Base-by-base conservation (phyloP, 2,797 vertebrate species). In the Enoplosus armatus region DNA sequence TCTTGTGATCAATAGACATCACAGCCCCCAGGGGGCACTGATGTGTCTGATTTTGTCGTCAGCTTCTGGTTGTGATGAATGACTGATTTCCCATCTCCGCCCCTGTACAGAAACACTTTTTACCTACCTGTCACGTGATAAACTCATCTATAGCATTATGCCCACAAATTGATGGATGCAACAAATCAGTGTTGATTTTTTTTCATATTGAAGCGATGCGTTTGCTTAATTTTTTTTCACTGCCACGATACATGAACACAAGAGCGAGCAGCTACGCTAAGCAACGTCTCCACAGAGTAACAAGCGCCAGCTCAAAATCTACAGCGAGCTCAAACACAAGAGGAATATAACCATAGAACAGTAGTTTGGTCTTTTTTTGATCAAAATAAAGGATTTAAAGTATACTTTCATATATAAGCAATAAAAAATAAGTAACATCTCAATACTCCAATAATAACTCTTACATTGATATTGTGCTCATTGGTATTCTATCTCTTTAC, bases 391-490 rank as follows among this genome's bases (percentile, higher is more conserved):
- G 62, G 60, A 86, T 88, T 81, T 83, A 83, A 88, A 84, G 79
- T 84, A 90, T 78, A 92, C 77, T 92, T 87, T 91, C 67, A 87
- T 89, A 88, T 87, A 90, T 83, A 89, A 87, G 83, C 86, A 89
- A 91, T 92, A 93, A 89, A 94, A 95, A 95, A 94, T 92, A 93
- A 91, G 73, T 86, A 91, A 90, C 85, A 93, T 93, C 90, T 93
- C 89, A 90, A 92, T 89, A 93, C 90, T 93, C 70, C 85, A 61
- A 70, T 89, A 88, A 79, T 90, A 82, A 89, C 83, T 88, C 85
- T 89, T 43, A 94, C 89, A 92, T 86, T 91, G 72, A 90, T 84
- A 85, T 95, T 95, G 94, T 96, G 95, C 95, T 96, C 90, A 91
- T 92, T 82, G 83, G 82, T 79, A 85, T 90, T 89, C 89, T 92